Base-by-base conservation (phyloP, 2,113 vertebrate species). In the Accipiter virgatus region DNA sequence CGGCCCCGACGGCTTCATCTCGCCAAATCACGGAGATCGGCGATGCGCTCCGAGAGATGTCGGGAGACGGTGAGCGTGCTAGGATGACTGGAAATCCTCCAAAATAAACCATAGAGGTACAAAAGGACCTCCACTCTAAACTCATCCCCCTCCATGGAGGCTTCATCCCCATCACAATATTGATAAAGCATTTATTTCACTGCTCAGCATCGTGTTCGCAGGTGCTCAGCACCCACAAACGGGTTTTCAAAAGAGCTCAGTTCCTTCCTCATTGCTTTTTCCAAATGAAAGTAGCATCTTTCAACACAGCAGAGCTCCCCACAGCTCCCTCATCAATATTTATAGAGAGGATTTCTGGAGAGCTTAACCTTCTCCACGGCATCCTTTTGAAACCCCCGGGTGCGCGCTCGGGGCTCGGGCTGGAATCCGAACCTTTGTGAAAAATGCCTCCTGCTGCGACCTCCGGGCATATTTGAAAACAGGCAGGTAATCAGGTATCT, bases 381-480 rank as follows among this genome's bases (percentile, higher is more conserved):
- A 94, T 56, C 68, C 18, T 62, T 32, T 40, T 36, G 88, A 92
- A 96, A 83, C 10, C 31, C 38, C 14, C 1, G 14, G 31, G 31
- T 42, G 31, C 0, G 2, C 0, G 0, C 59, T 71, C 3, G 1
- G 77, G 48, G 43, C 21, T 78, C 3, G 6, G 52, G 34, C 68
- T 84, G 16, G 52, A 78, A 97, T 78, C 65, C 0, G 1, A 93
- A 86, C 7, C 13, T 58, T 88, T 84, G n/a, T 71, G 88, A 87
- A 88, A n/a, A 36, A 81, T 13, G 34, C 16, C 40, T 86, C n/a
- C 71, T 83, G 31, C 72, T 67, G 68, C 34, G 59, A 88, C 31
- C 40, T 59, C 50, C 2, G 2, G 65, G 55, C 38, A 27, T 50
- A n/a, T 86, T 65, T 78, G 65, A 88, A 88, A 93, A 81, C 19